Evolutionary conservation across 1,140 invertebrate species (phyloP).

Genomic region (Lepidurus packardi): DNA sequence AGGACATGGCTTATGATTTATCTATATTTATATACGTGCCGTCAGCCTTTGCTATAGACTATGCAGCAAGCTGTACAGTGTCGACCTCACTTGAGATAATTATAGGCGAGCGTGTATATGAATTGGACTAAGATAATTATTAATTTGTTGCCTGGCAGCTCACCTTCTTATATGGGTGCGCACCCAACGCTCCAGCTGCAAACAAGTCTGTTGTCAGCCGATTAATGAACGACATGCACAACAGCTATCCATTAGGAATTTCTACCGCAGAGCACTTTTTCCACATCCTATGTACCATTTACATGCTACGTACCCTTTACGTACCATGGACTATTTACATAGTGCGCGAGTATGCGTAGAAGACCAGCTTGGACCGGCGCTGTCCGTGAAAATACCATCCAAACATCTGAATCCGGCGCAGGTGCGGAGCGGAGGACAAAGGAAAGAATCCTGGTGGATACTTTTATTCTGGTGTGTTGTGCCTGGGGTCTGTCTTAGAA

Average conservation of each 20-base stretch:
- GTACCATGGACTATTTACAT: too few relatives aligned
- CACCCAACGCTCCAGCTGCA: background rate
- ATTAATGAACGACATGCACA: too few relatives aligned
- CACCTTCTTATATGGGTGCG: background rate
- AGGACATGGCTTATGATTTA: background rate
- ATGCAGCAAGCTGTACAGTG: too few relatives aligned
- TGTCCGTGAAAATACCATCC: background rate
- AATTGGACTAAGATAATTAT: conserved; percentile 1
- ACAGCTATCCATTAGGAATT: background rate
- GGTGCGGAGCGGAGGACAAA: background rate
- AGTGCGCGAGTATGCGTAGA: background rate
- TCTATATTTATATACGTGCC: too few relatives aligned
- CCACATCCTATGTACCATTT: too few relatives aligned
- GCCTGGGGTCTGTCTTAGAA: background rate
- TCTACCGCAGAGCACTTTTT: background rate
- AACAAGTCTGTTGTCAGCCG: background rate
- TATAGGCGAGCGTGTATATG: conserved; percentile 1
- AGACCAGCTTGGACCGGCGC: background rate
- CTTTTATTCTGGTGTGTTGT: background rate
- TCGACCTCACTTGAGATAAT: conserved; percentile 12
- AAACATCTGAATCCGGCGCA: background rate
- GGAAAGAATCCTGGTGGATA: background rate
- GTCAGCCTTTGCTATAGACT: too few relatives aligned
- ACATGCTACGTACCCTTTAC: background rate
- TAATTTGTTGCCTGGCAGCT: background rate